phyloP scores from a whole-genome alignment of 2,113 vertebrate species.

The Pangasianodon hypophthalmus region DNA sequence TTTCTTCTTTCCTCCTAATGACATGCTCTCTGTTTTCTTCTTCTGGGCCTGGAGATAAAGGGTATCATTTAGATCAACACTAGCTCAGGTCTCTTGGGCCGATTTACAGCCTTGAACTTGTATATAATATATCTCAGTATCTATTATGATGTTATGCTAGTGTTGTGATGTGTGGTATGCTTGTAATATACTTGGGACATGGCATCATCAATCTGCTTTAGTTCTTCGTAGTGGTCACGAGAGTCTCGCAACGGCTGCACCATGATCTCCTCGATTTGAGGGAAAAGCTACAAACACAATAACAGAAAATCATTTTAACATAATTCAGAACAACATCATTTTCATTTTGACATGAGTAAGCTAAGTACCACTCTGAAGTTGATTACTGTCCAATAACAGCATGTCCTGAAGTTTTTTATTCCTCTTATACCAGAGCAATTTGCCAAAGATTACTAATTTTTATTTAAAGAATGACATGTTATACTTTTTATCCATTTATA shows the following conservation, averaged over 20 bases:
- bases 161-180: background rate
- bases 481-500: background rate
- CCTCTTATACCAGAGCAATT: background rate
- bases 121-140: conserved; percentile 4
- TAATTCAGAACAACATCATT: conserved; percentile 5
- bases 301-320: background rate
- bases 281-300: conserved; percentile 74
- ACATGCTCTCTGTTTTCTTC: conserved; percentile 79
- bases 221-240: conserved; percentile 81
- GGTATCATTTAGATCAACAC: conserved; percentile 59
- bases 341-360: background rate
- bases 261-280: conserved; percentile 83
- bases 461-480: background rate
- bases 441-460: background rate
- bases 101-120: background rate
- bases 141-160: background rate
- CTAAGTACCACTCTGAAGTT: background rate
- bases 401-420: background rate
- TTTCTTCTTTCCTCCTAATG: conserved; percentile 78
- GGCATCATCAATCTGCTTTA: conserved; percentile 81
- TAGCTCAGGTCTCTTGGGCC: background rate
- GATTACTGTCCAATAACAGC: background rate
- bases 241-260: conserved; percentile 81
- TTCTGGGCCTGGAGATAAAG: conserved; percentile 76
- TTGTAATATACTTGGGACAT: conserved; percentile 76